These are phyloP conservation scores for Microtus montanus DNA, from an alignment of 2,113 vertebrate genomes.

Conservation along the genomic window DNA sequence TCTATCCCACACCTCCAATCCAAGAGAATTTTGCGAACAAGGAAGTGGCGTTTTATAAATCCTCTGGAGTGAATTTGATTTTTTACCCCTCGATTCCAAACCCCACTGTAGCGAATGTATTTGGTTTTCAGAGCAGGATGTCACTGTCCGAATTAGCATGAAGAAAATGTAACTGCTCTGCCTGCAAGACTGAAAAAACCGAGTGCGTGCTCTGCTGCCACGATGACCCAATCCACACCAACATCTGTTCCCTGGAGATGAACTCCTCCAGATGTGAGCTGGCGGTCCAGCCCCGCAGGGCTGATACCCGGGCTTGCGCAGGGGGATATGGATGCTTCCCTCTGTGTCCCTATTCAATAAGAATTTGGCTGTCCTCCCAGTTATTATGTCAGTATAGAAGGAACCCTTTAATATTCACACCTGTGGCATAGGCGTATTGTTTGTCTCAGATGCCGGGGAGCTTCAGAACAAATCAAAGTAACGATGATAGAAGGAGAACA, in stretches of 20 bases:
- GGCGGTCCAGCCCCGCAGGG: slow-evolving; percentile 50
- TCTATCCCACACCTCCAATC: background rate
- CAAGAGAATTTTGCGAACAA: background rate
- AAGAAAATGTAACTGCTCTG: slow-evolving; percentile 78
- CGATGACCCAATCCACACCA: slow-evolving; percentile 81
- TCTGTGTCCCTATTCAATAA: slow-evolving; percentile 55
- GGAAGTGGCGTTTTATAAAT: slow-evolving; percentile 34
- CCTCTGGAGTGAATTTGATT: background rate
- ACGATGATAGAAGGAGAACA: background rate
- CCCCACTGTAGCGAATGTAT: slow-evolving; percentile 30
- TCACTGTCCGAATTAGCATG: slow-evolving; percentile 79
- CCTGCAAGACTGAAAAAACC: slow-evolving; percentile 64
- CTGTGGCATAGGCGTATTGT: background rate
- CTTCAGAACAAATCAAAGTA: background rate
- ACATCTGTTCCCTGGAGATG: slow-evolving; percentile 78
- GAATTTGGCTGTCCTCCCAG: slow-evolving; percentile 56
- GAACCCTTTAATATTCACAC: slow-evolving; percentile 54
- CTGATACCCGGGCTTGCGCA: slow-evolving; percentile 51
- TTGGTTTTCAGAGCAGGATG: slow-evolving; percentile 70
- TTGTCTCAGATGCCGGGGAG: background rate
- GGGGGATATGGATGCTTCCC: slow-evolving; percentile 66
- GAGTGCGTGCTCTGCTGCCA: slow-evolving; percentile 68
- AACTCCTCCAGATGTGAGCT: slow-evolving; percentile 78
- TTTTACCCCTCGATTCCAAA: slow-evolving; percentile 60
- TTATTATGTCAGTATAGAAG: slow-evolving; percentile 57